Evolutionary conservation across 2,797 vertebrate species (phyloP), one percentile per base, ranked within the genome.

Genomic region (Tauraco hartlaubi): DNA sequence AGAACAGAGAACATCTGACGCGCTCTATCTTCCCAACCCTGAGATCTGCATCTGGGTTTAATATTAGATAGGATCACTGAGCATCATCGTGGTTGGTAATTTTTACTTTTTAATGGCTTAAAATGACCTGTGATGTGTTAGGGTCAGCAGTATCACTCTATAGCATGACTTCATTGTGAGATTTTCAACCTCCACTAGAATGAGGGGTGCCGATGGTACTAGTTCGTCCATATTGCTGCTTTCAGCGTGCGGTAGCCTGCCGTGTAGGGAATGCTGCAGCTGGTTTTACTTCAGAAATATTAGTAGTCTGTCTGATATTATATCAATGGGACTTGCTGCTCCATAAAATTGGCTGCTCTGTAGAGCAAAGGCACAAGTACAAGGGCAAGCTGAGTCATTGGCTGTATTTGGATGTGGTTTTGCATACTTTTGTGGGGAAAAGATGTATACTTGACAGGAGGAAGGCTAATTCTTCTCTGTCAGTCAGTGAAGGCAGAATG

Each of bases 381-480:
- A 87, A 94, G 88, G 86, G 72, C 86, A 95, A 74, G 75, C 93
- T 80, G 80, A 96, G 74, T 92, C 85, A 92, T 4, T 88, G 85
- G 66, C 79, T 95, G 63, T 90, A 39, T 94, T 95, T 91, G 84
- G 83, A 87, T 97, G 58, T 68, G 80, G 74, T 95, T 95, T 92
- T 9, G 13, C 68, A 9, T 72, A 75, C 23, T 93, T 91, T 81
- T 89, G 54, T 85, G 82, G 68, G 54, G 72, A 93, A 92, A 67
- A 68, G 78, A 90, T 6, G 28, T 64, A 25, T 59, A 69, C 89
- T 80, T 93, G 87, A 90, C 83, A 94, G 73, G 93, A 92, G 69
- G 88, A 93, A 88, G 64, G 56, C 39, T 92, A 94, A 92, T 96
- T 97, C 96, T 89, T 96, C 58, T 82, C 86, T 95, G 88, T 95